These are phyloP conservation scores for Porites lutea DNA, from an alignment of 64 coral and sea anemone genomes.

Conservation along the genomic window DNA sequence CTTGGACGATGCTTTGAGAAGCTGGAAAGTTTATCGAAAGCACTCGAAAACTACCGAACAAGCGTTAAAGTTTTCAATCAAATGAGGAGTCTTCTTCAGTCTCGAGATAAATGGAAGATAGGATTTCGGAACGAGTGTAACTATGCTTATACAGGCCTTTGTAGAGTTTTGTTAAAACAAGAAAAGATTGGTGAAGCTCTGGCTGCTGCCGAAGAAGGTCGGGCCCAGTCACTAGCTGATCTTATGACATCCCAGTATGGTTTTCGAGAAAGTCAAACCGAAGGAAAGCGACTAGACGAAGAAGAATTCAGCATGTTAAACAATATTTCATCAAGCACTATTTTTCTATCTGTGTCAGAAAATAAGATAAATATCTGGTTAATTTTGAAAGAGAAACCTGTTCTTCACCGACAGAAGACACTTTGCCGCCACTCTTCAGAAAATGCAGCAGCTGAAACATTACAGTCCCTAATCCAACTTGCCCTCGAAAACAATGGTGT, in stretches of 20 bases:
- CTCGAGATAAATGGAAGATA: too few relatives aligned
- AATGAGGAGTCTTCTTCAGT: too few relatives aligned
- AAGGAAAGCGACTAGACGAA: background rate
- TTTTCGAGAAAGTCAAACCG: background rate
- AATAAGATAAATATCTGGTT: background rate
- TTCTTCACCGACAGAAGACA: background rate
- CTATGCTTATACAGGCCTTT: too few relatives aligned
- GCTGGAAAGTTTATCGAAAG: too few relatives aligned
- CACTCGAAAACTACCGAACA: too few relatives aligned
- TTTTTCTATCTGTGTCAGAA: background rate
- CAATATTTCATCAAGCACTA: background rate
- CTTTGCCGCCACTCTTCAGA: background rate
- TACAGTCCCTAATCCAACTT: background rate
- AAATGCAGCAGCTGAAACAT: too few relatives aligned
- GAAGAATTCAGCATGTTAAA: background rate
- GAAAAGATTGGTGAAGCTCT: background rate
- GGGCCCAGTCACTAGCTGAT: background rate
- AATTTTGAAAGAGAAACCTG: background rate
- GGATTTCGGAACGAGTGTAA: too few relatives aligned
- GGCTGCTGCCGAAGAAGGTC: background rate
- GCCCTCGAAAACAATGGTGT: background rate
- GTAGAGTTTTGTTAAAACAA: background rate
- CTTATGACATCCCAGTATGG: background rate
- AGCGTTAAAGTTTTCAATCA: too few relatives aligned
- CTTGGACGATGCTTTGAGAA: background rate